Conservation (phyloP, 2,113 vertebrate species). For the Orcinus orca region DNA sequence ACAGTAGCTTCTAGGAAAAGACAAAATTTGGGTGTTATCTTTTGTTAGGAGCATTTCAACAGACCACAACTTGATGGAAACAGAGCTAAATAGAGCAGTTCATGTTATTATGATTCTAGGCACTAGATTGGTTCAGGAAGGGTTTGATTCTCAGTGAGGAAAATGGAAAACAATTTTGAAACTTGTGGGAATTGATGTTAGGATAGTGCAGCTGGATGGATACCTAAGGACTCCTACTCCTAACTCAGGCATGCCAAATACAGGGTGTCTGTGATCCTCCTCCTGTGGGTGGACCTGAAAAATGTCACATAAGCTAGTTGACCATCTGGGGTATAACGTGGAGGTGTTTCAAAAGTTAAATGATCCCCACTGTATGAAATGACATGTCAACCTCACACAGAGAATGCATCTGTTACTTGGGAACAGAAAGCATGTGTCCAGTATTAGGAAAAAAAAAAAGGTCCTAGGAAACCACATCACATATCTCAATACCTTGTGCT, state of each 20-base stretch:
- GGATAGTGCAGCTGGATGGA: background rate
- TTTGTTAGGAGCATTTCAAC: background rate
- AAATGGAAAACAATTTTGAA: background rate
- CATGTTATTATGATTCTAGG: background rate
- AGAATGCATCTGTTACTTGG: background rate
- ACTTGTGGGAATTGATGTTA: background rate
- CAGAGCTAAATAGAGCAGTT: rapidly evolving
- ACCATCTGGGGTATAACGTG: background rate
- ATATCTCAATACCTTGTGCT: background rate
- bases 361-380: background rate
- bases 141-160: background rate
- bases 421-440: background rate
- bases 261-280: background rate
- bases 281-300: background rate
- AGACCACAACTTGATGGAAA: background rate
- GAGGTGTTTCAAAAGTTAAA: background rate
- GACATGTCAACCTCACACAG: background rate
- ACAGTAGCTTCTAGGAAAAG: background rate
- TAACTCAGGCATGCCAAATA: background rate
- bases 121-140: background rate
- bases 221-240: background rate
- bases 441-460: background rate
- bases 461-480: background rate
- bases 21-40: background rate
- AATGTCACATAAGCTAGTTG: background rate